Base-by-base conservation (phyloP, 2,797 vertebrate genomes). In the Pseudochirops cupreus region DNA sequence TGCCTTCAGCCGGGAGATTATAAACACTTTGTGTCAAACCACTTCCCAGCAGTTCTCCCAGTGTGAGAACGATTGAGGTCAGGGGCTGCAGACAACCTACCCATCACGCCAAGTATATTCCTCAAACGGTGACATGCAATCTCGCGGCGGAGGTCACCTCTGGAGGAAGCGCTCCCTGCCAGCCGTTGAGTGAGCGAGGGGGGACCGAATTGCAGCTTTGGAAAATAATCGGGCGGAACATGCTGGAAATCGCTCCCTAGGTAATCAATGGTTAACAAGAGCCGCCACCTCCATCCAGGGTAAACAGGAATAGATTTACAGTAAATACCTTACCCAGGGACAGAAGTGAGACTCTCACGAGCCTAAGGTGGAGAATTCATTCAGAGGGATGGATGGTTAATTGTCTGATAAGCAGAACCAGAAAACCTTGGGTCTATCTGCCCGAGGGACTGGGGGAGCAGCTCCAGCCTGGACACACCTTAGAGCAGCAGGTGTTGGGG, bases 41-140 rank as follows among this genome's bases (percentile, higher is more conserved):
- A 95, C 96, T 94, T 96, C 98, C 96, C 97, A 92, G 98, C 98
- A 97, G 98, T 97, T 82, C 94, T 95, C 98, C 52, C 98, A 46
- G 92, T 97, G 74, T 98, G 98, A 98, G 96, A 98, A 98, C 97
- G 94, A 98, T 98, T 97, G 98, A 98, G 98, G 98, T 99, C 98
- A 98, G 97, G 96, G 97, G 98, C 98, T 98, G 98, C 98, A 97
- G 98, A 97, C 98, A 98, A 98, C 98, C 98, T 98, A 98, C 98
- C 98, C 98, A 98, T 98, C 99, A 98, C 57, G 92, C 97, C 58
- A 0, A 0, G 97, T 97, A 98, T 98, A 98, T 98, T 98, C 97
- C 97, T 99, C 98, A 98, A 96, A 94, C 95, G 21, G 93, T 98
- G 99, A 98, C 98, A 98, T 18, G 91, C 98, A 98, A 98, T 92